Base-by-base conservation (phyloP, 2,888 invertebrate genomes). In the Nomada ruficornis region DNA sequence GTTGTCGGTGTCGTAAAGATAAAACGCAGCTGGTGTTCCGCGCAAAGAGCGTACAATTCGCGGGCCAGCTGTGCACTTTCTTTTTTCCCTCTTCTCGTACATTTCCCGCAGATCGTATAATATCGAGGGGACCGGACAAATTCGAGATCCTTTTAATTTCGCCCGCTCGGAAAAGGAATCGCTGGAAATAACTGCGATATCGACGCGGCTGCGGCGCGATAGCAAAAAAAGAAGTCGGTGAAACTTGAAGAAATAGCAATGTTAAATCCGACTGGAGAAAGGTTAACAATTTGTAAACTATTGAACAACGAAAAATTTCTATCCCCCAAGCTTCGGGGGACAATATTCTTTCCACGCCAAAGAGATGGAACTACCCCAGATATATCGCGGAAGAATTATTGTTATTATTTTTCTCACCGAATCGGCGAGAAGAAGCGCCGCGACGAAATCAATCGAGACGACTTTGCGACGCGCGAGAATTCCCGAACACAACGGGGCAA, bases 1-100 rank as follows among this genome's bases (percentile, higher is more conserved):
- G 79, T 86, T 81, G 82, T 70, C 59, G 62, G 77, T 72, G 75
- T 85, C 83, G 80, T 84, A 84, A 88, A 86, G 85, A 88, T 89
- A 88, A 87, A 89, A 86, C 80, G 74, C 86, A 87, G 82, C 86
- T 79, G 86, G 77, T 60, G 82, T 80, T 77, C 63, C 74, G 64
- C 78, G 73, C n/a, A 80, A 83, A 82, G 72, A 82, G 78, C 69
- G 83, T 83, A 80, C 86, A 78, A 79, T 81, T 71, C 70, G 65
- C 59, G 69, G 64, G 55, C 52, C 71, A 62, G 68, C 20, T 54
- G 63, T 67, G 29, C 55, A 54, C 68, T 23, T 23, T 20, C 36
- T 52, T 50, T 71, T 82, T 63, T 75, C 7, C 36, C 36, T 7
- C 36, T 36, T 0, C 7, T 1, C 36, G 36, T 7, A 70, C 64